Evolutionary conservation across 2,888 invertebrate species (phyloP).

Genomic region (Lobophora halterata): DNA sequence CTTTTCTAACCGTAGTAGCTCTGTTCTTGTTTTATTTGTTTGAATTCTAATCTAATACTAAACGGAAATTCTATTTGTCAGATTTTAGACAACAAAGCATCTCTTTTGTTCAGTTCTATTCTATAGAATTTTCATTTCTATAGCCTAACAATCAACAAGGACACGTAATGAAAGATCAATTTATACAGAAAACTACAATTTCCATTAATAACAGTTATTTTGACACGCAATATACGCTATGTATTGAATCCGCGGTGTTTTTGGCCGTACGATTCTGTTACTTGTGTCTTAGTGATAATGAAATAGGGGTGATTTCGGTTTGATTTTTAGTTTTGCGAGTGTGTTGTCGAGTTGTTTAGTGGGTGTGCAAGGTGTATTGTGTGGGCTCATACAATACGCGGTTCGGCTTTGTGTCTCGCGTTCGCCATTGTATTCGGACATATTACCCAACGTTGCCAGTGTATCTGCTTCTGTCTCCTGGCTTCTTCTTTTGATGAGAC

Average conservation of each 20-base stretch:
- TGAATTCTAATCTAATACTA: slow-evolving; percentile 13
- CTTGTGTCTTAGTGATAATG: slow-evolving; percentile 29
- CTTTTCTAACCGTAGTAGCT: slow-evolving; percentile 3
- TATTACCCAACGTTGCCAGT: slow-evolving; percentile 76
- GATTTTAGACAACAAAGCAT: slow-evolving; percentile 13
- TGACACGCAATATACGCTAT: slow-evolving; percentile 57
- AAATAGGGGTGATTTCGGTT: slow-evolving; percentile 51
- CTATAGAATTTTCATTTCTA: slow-evolving; percentile 26
- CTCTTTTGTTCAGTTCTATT: slow-evolving; percentile 27
- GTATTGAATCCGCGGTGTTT: slow-evolving; percentile 34
- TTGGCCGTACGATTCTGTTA: slow-evolving; percentile 23
- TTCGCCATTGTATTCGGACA: slow-evolving; percentile 75
- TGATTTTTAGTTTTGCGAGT: slow-evolving; percentile 49
- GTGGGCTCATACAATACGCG: slow-evolving; percentile 71
- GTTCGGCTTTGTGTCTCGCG: slow-evolving; percentile 72
- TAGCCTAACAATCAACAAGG: slow-evolving; percentile 42
- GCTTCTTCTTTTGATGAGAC: slow-evolving; percentile 72
- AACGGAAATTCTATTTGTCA: slow-evolving; percentile 5
- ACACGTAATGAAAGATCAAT: slow-evolving; percentile 51
- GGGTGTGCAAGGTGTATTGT: slow-evolving; percentile 75
- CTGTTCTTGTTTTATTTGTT: slow-evolving; percentile 1
- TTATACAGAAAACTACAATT: slow-evolving; percentile 58
- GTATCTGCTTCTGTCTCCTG: slow-evolving; percentile 64
- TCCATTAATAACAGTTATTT: slow-evolving; percentile 66
- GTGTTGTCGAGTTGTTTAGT: slow-evolving; percentile 43